Percentiles rank a stretch among this genome's conserved stretches.
Evolutionary conservation across 2,888 invertebrate species (phyloP).

Genomic region (Cephus pygmeus): DNA sequence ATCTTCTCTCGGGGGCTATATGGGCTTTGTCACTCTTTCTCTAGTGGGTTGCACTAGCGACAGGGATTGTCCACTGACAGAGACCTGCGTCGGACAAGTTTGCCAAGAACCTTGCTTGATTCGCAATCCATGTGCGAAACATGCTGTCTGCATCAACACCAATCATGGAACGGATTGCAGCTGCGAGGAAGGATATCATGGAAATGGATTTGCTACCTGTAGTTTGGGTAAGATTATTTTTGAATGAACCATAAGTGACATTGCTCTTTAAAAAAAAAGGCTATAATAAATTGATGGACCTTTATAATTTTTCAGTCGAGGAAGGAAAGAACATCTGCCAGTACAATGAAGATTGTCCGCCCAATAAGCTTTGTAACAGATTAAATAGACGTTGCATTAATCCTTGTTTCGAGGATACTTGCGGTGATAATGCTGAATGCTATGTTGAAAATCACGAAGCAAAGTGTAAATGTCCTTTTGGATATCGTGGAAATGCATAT

Average conservation of each 20-base stretch:
- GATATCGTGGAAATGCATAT: slow-evolving; percentile 82
- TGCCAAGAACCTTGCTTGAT: slow-evolving; percentile 90
- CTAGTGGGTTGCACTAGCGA: slow-evolving; percentile 87
- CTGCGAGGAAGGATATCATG: slow-evolving; percentile 87
- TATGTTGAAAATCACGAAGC: slow-evolving; percentile 80
- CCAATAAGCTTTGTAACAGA: slow-evolving; percentile 86
- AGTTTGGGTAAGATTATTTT: slow-evolving; percentile 73
- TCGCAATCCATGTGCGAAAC: slow-evolving; percentile 84
- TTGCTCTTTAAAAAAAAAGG: background rate
- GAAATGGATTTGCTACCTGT: slow-evolving; percentile 86
- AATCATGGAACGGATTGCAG: slow-evolving; percentile 89
- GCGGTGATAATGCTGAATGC: slow-evolving; percentile 86
- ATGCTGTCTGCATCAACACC: slow-evolving; percentile 88
- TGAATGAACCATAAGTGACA: background rate
- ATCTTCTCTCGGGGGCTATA: slow-evolving; percentile 51
- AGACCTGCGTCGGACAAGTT: slow-evolving; percentile 86
- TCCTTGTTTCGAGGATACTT: slow-evolving; percentile 82
- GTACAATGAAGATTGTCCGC: slow-evolving; percentile 91
- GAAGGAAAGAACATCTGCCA: slow-evolving; percentile 78
- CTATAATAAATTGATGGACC: background rate
- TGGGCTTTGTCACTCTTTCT: slow-evolving; percentile 53
- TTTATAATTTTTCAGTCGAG: slow-evolving; percentile 57
- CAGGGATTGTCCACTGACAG: slow-evolving; percentile 85
- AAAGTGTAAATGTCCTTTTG: slow-evolving; percentile 79
- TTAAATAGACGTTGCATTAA: slow-evolving; percentile 86